phyloP scores from a whole-genome alignment of 2,113 vertebrate genomes.

The Urocitellus parryii region DNA sequence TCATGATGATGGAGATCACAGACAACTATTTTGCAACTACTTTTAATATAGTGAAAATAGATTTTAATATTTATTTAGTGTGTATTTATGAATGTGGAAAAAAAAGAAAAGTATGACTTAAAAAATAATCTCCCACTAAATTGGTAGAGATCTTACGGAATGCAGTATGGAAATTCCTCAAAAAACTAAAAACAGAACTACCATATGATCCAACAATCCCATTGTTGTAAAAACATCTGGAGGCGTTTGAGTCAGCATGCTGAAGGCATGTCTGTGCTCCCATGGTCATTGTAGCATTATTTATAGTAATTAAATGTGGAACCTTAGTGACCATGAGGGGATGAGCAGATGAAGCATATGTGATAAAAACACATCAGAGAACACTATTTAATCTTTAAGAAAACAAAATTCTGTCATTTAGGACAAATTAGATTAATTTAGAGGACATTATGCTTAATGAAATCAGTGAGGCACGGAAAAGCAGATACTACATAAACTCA shows the following conservation, averaged over 20 bases:
- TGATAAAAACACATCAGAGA: not conserved
- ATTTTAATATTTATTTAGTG: not conserved
- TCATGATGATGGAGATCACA: too few species aligned
- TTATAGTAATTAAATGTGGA: not conserved
- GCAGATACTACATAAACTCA: not conserved
- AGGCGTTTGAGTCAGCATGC: not conserved
- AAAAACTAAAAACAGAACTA: not conserved
- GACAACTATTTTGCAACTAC: not conserved
- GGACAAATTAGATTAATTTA: not conserved
- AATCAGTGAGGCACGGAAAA: not conserved
- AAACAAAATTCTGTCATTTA: not conserved
- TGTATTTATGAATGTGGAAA: not conserved
- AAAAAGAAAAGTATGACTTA: not conserved
- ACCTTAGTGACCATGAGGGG: not conserved
- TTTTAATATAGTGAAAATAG: not conserved
- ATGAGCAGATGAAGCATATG: not conserved
- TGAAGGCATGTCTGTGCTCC: not conserved
- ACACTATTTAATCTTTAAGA: not conserved
- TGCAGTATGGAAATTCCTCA: too few species aligned
- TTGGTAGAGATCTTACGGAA: not conserved
- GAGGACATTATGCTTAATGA: not conserved
- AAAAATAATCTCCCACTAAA: not conserved
- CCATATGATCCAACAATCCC: not conserved
- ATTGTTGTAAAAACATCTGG: too few species aligned
- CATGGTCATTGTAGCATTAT: not conserved